These are phyloP conservation scores for Nymphicus hollandicus DNA, from an alignment of 2,113 vertebrate species.

Conservation along the genomic window DNA sequence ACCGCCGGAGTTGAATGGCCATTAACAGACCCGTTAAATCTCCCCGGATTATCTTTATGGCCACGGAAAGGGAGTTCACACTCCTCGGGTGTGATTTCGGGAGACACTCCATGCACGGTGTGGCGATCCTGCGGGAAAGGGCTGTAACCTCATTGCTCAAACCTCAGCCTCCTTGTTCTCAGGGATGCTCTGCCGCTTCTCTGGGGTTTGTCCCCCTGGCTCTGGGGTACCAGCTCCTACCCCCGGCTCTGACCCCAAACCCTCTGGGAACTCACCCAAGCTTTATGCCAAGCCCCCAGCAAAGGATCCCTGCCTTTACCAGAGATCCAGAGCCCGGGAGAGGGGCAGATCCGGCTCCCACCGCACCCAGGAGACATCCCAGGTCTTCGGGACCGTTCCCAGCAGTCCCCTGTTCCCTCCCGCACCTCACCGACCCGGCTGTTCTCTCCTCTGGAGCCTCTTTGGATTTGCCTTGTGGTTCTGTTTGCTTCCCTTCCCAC, in stretches of 20 bases:
- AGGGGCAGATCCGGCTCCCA: not conserved
- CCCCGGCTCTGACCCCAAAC: not conserved
- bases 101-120: accelerated
- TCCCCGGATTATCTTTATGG: not conserved
- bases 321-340: accelerated
- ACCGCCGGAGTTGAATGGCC: not conserved
- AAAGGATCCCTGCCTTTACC: not conserved
- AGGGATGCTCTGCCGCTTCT: not conserved
- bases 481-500: not conserved
- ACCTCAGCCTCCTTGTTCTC: not conserved
- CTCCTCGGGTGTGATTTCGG: not conserved
- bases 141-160: not conserved
- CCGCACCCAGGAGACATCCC: not conserved
- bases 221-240: not conserved
- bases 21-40: not conserved
- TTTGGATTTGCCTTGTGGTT: not conserved
- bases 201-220: not conserved
- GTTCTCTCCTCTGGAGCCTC: accelerated
- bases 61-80: not conserved
- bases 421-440: accelerated
- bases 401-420: not conserved
- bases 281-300: not conserved
- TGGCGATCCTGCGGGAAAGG: not conserved
- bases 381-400: not conserved
- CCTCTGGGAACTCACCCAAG: not conserved